These are phyloP conservation scores for Schizopygopsis pylzovi DNA, from an alignment of 2,797 vertebrate species.

Conservation along the genomic window DNA sequence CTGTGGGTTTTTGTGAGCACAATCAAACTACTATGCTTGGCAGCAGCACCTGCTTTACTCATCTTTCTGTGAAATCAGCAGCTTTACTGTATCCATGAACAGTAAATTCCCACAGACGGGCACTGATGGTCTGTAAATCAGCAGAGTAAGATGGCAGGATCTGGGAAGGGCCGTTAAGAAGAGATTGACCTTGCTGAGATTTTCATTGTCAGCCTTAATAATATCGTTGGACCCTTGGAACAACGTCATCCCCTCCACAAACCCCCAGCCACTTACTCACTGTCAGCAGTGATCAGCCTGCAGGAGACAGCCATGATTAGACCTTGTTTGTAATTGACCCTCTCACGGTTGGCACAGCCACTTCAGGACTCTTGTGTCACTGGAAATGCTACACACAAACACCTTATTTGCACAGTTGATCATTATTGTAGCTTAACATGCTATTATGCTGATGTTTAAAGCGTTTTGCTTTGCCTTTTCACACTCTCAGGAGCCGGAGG, in stretches of 20 bases:
- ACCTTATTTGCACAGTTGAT: slow-evolving; percentile 11
- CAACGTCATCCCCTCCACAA: slow-evolving; percentile 27
- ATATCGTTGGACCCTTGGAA: slow-evolving; percentile 45
- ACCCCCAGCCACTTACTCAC: slow-evolving; percentile 34
- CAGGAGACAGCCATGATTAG: slow-evolving; percentile 26
- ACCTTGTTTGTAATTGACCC: slow-evolving; percentile 29
- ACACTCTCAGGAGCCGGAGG: slow-evolving; percentile 79
- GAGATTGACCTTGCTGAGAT: slow-evolving; percentile 44
- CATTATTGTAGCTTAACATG: background rate
- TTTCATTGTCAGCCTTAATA: slow-evolving; percentile 48
- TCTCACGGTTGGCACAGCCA: background rate
- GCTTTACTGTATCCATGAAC: slow-evolving; percentile 20
- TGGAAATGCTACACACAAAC: background rate
- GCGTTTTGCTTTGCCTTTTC: slow-evolving; percentile 31
- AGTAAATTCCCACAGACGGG: slow-evolving; percentile 44
- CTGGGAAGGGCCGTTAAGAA: slow-evolving; percentile 47
- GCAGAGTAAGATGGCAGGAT: slow-evolving; percentile 37
- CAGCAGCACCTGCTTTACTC: slow-evolving; percentile 30
- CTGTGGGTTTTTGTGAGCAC: background rate
- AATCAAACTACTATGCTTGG: background rate
- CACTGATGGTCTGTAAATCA: slow-evolving; percentile 46
- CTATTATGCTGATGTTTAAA: slow-evolving; percentile 33
- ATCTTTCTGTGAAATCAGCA: slow-evolving; percentile 43
- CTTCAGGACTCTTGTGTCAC: background rate
- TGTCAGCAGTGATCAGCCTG: slow-evolving; percentile 40